phyloP scores from a whole-genome alignment of 53 echinoderm and acorn worm species.

The Apostichopus leukothele region DNA sequence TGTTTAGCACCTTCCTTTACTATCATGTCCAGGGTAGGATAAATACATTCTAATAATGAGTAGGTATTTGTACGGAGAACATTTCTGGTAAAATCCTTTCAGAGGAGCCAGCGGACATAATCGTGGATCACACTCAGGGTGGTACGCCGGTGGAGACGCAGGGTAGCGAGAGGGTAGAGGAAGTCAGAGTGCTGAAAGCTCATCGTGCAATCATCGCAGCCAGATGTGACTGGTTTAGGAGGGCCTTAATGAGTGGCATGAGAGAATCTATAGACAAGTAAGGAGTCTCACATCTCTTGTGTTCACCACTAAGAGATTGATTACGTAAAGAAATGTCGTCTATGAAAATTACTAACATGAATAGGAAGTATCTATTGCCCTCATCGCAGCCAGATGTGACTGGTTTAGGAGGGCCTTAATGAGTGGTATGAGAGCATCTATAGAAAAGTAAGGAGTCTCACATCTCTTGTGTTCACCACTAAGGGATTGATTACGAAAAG shows the following conservation, averaged over 20 bases:
- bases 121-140: conserved; percentile 64
- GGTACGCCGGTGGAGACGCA: conserved; percentile 56
- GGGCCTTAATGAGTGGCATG: conserved; percentile 79
- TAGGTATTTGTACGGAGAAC: neutral
- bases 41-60: neutral
- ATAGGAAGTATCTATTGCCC: too few relatives aligned
- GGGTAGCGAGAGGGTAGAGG: conserved; percentile 48
- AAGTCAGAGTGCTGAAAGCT: conserved; percentile 45
- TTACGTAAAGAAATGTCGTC: too few relatives aligned
- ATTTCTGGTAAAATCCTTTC: neutral
- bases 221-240: conserved; percentile 81
- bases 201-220: conserved; percentile 75
- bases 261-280: conserved; percentile 81
- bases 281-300: conserved; percentile 9
- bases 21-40: neutral
- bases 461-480: too few relatives aligned
- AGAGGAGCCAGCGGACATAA: conserved; percentile 76
- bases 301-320: too few relatives aligned
- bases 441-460: conserved; percentile 66
- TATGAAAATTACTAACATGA: too few relatives aligned
- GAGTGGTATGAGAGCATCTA: conserved; percentile 81
- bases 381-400: conserved; percentile 72
- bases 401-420: conserved; percentile 77
- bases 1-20: neutral
- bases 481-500: too few relatives aligned